These are phyloP conservation scores for Axinella damicornis DNA, from an alignment of 37 sponge, comb jelly and placozoan species.

Conservation along the genomic window DNA sequence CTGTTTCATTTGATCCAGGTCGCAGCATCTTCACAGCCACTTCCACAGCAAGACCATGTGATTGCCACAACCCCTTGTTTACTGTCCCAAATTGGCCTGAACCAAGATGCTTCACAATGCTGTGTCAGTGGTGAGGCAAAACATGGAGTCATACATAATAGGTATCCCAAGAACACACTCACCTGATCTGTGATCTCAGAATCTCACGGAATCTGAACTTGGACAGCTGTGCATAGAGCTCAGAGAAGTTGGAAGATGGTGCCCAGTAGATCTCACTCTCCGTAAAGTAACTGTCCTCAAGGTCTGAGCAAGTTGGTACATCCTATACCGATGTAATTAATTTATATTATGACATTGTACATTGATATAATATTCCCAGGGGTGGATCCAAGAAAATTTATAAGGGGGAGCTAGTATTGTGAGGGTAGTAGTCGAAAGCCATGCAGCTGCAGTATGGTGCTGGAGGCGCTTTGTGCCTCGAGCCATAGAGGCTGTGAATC, in stretches of 20 bases:
- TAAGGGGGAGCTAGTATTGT: too few species aligned
- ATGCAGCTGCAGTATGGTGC: too few species aligned
- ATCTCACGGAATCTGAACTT: slow-evolving; percentile 52
- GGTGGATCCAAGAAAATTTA: too few species aligned
- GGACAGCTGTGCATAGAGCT: slow-evolving; percentile 52
- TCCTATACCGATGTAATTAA: too few species aligned
- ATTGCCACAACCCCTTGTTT: slow-evolving; percentile 26
- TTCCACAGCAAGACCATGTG: background rate
- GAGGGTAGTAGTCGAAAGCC: too few species aligned
- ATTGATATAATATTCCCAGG: too few species aligned
- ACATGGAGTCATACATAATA: too few species aligned
- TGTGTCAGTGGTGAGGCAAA: too few species aligned
- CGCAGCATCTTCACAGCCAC: slow-evolving; percentile 60
- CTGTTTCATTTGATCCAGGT: background rate
- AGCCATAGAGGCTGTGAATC: too few species aligned
- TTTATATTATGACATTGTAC: too few species aligned
- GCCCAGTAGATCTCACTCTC: slow-evolving; percentile 39
- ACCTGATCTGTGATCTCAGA: slow-evolving; percentile 24
- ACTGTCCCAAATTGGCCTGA: slow-evolving; percentile 66
- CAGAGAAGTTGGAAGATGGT: slow-evolving; percentile 5
- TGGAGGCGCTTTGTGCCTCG: too few species aligned
- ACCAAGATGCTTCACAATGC: slow-evolving; percentile 38
- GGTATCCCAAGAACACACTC: background rate
- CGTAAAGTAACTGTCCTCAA: slow-evolving; percentile 33
- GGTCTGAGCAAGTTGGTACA: too few species aligned